A percentile compares a stretch with the other conserved stretches of the same genome.
Evolutionary conservation across 1,140 invertebrate genomes (phyloP).

Genomic region (Drosophila busckii): DNA sequence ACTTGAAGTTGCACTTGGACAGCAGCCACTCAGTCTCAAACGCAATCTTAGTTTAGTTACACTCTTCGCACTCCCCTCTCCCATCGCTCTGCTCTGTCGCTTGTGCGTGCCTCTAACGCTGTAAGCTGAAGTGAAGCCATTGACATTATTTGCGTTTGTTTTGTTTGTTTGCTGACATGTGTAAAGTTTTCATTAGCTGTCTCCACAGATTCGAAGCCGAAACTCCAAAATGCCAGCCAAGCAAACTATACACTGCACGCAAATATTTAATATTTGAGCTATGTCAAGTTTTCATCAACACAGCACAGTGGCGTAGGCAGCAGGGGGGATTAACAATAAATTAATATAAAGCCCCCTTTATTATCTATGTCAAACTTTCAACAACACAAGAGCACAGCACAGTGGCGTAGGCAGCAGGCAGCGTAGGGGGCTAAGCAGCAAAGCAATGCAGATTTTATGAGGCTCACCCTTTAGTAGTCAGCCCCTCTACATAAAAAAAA

Average conservation of each 20-base stretch:
- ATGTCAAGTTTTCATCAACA: conserved; percentile 59
- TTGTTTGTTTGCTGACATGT: conserved; percentile 73
- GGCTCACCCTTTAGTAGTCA: no score
- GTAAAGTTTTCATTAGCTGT: conserved; percentile 74
- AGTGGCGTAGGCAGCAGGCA: no score
- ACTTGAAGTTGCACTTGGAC: conserved; percentile 29
- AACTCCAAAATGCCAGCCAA: conserved; percentile 64
- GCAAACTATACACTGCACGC: conserved; percentile 29
- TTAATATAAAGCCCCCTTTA: no score
- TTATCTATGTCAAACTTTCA: no score
- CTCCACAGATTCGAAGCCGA: conserved; percentile 61
- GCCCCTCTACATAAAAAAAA: no score
- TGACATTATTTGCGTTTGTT: conserved; percentile 75
- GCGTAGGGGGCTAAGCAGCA: no score
- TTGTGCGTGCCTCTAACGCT: no score
- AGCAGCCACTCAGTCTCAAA: conserved; percentile 30
- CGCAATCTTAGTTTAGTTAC: not conserved
- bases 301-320: no score
- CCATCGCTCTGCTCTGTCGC: no score
- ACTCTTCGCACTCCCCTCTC: not conserved
- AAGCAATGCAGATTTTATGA: no score
- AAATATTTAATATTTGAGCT: conserved; percentile 70
- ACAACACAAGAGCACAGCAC: no score
- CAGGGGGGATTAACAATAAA: no score
- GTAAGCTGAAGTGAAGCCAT: conserved; percentile 32